Evolutionary conservation across 2,113 vertebrate genomes (phyloP).

Genomic region (Rhinoderma darwinii): DNA sequence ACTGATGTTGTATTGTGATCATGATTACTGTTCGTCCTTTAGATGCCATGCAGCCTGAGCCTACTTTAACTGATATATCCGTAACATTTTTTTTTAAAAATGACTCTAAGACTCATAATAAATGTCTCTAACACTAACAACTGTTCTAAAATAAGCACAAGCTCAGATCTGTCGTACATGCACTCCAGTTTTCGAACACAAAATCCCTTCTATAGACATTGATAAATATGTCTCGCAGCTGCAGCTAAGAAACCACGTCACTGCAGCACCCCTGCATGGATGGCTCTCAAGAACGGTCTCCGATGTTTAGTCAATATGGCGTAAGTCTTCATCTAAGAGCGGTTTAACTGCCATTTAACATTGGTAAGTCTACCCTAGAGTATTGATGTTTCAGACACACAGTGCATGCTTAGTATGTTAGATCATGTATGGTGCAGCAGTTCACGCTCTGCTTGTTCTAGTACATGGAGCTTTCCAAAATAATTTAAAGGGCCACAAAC

Average conservation of each 20-base stretch:
- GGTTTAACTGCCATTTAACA: background rate
- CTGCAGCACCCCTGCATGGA: background rate
- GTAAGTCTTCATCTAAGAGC: background rate
- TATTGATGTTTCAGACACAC: too few relatives aligned
- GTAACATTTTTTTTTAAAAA: background rate
- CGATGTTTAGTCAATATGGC: background rate
- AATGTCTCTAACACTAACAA: conserved; percentile 7
- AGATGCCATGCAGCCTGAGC: too few relatives aligned
- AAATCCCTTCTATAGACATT: background rate
- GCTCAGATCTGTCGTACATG: background rate
- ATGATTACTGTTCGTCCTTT: background rate
- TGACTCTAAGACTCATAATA: background rate
- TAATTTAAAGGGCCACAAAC: too few relatives aligned
- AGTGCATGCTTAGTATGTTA: too few relatives aligned
- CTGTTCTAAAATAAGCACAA: background rate
- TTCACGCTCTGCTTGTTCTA: too few relatives aligned
- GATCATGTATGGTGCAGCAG: too few relatives aligned
- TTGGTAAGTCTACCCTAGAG: background rate
- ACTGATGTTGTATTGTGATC: background rate
- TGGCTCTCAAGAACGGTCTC: background rate
- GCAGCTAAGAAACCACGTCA: background rate
- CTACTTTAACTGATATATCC: background rate
- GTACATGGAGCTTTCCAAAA: too few relatives aligned
- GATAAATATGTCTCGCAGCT: background rate
- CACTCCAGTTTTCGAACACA: background rate